phyloP scores from a whole-genome alignment of 2,797 vertebrate genomes.

The Sebastes trivittatus region DNA sequence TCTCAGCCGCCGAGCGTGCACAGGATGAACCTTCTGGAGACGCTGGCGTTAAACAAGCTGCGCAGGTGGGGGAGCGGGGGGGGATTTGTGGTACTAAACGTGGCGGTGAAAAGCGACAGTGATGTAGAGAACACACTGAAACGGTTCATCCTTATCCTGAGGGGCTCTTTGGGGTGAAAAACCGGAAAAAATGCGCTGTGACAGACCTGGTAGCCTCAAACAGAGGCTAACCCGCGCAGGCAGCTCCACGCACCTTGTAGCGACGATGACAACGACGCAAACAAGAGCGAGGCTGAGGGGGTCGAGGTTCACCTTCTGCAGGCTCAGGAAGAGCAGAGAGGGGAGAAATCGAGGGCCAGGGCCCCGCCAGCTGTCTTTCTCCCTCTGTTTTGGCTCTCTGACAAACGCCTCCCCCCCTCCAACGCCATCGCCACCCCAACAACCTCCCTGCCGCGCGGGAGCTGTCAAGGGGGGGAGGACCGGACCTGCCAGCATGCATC shows the following conservation, averaged over 20 bases:
- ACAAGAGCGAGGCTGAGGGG: not conserved
- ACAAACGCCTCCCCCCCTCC: constrained; percentile 37
- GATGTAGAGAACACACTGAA: constrained; percentile 37
- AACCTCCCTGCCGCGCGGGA: constrained; percentile 80
- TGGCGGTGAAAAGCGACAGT: constrained; percentile 54
- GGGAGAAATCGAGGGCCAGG: constrained; percentile 1
- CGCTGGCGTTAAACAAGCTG: constrained; percentile 70
- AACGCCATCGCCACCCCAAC: constrained; percentile 27
- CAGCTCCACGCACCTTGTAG: constrained; percentile 75
- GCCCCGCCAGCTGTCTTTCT: constrained; percentile 59
- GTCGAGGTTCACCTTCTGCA: constrained; percentile 59
- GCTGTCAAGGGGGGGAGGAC: constrained; percentile 72
- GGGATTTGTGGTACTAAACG: constrained; percentile 56
- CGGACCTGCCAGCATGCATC: constrained; percentile 85
- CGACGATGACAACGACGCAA: constrained; percentile 25
- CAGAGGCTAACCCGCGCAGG: constrained; percentile 51
- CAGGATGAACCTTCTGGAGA: constrained; percentile 74
- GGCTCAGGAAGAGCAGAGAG: constrained; percentile 35
- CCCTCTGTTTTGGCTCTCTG: constrained; percentile 42
- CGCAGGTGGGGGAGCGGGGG: constrained; percentile 27
- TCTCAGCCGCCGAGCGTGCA: constrained; percentile 32
- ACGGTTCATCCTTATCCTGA: constrained; percentile 50
- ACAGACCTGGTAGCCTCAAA: constrained; percentile 76
- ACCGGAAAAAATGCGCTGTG: constrained; percentile 52
- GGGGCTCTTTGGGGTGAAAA: constrained; percentile 43